Evolutionary conservation across 2,797 vertebrate species (phyloP), one percentile per base, ranked within the genome.

Genomic region (Eptatretus atami): DNA sequence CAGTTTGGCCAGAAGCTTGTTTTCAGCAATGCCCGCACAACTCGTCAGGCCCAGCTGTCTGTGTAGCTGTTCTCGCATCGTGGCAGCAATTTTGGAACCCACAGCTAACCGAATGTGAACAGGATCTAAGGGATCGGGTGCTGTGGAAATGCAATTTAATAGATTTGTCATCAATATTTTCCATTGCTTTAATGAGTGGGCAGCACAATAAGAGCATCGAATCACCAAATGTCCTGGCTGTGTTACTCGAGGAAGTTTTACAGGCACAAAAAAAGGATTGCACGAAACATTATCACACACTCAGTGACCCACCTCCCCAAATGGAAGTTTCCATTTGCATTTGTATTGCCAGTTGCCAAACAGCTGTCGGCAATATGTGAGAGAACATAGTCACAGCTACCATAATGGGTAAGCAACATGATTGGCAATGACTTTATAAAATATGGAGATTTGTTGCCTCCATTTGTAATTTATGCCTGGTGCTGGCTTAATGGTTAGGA

Each of bases 1-100:
- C 66, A 94, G 74, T 71, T 94, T 94, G 65, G 85, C 76, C 65
- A 88, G 67, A 1, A 87, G 69, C 67, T 93, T 94, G 68, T 75
- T 94, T 2, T 73, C 71, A 55, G 87, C 80, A 1, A 87, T 70
- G 52, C 86, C 87, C 9, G 82, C 81, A 12, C 82, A 86, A 65
- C 80, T 77, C 0, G 83, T 92, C 66, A 94, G 77, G 15, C 80
- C 79, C 68, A 94, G 69, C 25, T 71, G 75, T 11, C 54, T 65
- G 12, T 60, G 60, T 64, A 87, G 65, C 52, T 74, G 76, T 63
- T 74, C 73, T 67, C 85, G 76, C 66, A 93, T 70, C 66, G 87
- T 81, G 1, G 75, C 74, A 2, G 82, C 84, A 13, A 94, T 70
- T 61, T 78, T 78, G n/a, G 85, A 85, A 19, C 83, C 85, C 1